Percentiles rank a stretch among this genome's conserved stretches.
phyloP scores from a whole-genome alignment of 2,888 invertebrate genomes.

The Acronicta psi region DNA sequence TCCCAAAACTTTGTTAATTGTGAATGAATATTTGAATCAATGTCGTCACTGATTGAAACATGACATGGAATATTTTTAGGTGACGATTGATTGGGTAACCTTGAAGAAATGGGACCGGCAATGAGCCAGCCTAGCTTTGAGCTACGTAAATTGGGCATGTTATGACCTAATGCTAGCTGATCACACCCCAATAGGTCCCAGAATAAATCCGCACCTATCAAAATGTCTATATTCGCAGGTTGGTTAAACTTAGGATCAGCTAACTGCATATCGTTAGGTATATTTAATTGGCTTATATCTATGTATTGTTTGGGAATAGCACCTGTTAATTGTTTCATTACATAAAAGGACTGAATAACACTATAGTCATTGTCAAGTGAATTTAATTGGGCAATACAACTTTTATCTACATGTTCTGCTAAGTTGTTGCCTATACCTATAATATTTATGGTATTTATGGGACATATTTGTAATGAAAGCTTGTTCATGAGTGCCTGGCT shows the following conservation, averaged over 20 bases:
- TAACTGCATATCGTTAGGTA: constrained; percentile 12
- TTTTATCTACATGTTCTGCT: constrained; percentile 5
- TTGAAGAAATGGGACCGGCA: constrained; percentile 28
- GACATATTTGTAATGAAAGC: constrained; percentile 1
- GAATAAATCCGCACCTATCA: constrained; percentile 43
- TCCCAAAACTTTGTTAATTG: constrained; percentile 18
- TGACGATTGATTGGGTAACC: constrained; percentile 6
- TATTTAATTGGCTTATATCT: constrained; percentile 5
- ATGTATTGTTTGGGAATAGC: constrained; percentile 2
- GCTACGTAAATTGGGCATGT: constrained; percentile 24
- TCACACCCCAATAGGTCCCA: constrained; percentile 37
- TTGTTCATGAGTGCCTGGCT: constrained; percentile 10
- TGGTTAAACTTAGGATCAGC: constrained; percentile 39
- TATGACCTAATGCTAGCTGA: constrained; percentile 22
- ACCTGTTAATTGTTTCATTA: constrained; percentile 10
- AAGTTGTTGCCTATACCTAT: constrained; percentile 18
- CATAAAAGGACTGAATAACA: constrained; percentile 9
- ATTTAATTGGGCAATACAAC: constrained; percentile 13
- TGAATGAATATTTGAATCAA: neutral
- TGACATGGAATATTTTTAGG: constrained; percentile 12
- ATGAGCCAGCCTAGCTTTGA: constrained; percentile 40
- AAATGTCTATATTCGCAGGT: constrained; percentile 30
- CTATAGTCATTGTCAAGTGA: constrained; percentile 7
- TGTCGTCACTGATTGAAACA: constrained; percentile 8
- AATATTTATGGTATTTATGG: constrained; percentile 9